Evolutionary conservation across 2,797 vertebrate genomes (phyloP), one percentile per base, ranked within the genome.

Genomic region (Molossus alvarezi): DNA sequence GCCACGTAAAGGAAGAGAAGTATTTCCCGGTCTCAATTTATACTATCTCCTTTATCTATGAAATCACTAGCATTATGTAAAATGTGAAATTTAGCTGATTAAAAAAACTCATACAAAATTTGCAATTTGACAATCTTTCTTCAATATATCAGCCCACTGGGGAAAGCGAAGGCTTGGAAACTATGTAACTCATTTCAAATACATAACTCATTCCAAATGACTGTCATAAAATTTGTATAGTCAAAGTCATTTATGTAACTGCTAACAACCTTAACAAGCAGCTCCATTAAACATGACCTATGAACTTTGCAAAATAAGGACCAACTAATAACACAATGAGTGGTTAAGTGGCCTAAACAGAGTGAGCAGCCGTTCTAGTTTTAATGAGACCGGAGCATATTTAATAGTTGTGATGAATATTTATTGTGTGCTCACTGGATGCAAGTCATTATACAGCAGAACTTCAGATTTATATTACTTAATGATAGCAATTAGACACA

Each of bases 261-360:
- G 71, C 85, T 94, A 95, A 87, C 48, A 87, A 86, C 58, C 37
- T 89, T 72, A 87, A 76, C n/a, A 85, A 91, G 91, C 62, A 86
- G 60, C 45, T 82, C 75, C 91, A 90, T 95, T 94, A 91, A 96
- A 92, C 17, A 51, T n/a, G 84, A 94, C 91, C 83, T 91, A 71
- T 37, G 69, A 87, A 88, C 62, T 90, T 77, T 88, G 69, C 58
- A 71, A 85, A 94, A 33, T 65, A 91, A 57, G 72, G 91, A 76
- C 29, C 15, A 72, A 29, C 62, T 82, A 71, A 87, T 80, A 72
- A 86, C 33, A 91, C 90, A 79, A 25, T 9, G 69, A 75, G 20
- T 25, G 48, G 7, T 69, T 77, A 51, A 53, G 20, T 33, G 64
- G 21, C 53, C 81, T 69, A 72, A 58, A 71, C 2, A 79, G 53